Evolutionary conservation across 2,888 invertebrate species (phyloP), one percentile per base, ranked within the genome.

Genomic region (Pachycephus smyrnensis): DNA sequence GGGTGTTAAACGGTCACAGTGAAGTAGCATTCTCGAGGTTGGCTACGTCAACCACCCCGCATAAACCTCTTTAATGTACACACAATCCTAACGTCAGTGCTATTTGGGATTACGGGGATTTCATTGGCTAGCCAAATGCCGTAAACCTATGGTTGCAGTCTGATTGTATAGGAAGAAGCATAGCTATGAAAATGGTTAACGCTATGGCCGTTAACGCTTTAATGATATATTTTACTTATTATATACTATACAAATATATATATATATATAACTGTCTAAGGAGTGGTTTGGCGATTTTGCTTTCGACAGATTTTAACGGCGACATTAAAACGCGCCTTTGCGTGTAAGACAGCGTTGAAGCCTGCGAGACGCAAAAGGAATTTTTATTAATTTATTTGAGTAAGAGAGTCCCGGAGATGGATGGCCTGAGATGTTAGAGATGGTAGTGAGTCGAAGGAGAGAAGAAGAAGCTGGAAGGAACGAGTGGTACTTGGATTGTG

Each of bases 371-470:
- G 71, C 30, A 35, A 71, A 35, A 30, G 30, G 68, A 69, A 74
- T 74, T 74, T 36, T 74, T 74, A 35, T 74, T 36, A 35, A 32
- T 74, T n/a, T 74, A 32, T 74, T 74, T 74, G 32, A 35, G 12
- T 36, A 30, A 75, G 37, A 75, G 11, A n/a, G 40, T 32, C 12
- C 32, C n/a, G 11, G 23, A 30, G 71, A 73, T 11, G 69, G 31
- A 76, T n/a, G 11, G 30, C 6, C 30, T 15, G 69, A 69, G 73
- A 69, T 12, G 68, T 33, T 23, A 35, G 68, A 77, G 55, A 71
- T 30, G 40, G 74, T 12, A 32, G 36, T 1, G 74, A 36, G 33
- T 74, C 23, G 36, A 74, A n/a, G 36, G 12, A 74, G 71, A 9
- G 31, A 71, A 71, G 71, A 71, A 71, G 71, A 35, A 71, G 30